Percentiles rank a stretch among this genome's conserved stretches.
These are phyloP conservation scores for Hypotaenidia philippensis DNA, from an alignment of 2,797 vertebrate genomes.

Conservation along the genomic window DNA sequence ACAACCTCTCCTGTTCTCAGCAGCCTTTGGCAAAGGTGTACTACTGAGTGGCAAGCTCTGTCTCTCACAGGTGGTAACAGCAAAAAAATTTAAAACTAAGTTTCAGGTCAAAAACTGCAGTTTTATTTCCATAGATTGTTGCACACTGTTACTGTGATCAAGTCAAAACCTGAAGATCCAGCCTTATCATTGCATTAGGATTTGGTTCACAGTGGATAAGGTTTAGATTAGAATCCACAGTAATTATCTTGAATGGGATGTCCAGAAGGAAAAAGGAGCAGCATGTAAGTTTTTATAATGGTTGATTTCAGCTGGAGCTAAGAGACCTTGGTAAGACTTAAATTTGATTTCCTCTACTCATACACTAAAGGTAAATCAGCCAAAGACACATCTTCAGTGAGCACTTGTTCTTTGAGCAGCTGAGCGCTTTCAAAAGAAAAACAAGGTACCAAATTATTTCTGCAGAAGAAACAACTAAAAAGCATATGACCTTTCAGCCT, in stretches of 20 bases:
- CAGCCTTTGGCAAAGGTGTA: not conserved
- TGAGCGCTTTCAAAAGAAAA: not conserved
- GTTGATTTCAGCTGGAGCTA: not conserved
- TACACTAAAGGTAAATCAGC: not conserved
- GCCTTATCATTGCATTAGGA: not conserved
- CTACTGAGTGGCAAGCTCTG: not conserved
- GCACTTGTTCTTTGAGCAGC: not conserved
- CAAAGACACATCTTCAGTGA: not conserved
- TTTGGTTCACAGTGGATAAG: not conserved
- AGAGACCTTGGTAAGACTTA: not conserved
- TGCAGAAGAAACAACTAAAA: not conserved
- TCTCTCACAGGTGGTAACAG: not conserved
- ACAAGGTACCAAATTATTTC: not conserved
- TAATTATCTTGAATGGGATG: not conserved
- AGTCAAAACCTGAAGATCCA: not conserved
- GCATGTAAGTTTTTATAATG: not conserved
- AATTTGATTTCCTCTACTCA: not conserved
- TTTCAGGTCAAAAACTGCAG: not conserved
- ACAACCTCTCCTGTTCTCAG: fast-evolving
- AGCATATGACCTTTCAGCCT: not conserved
- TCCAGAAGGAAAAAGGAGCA: not conserved
- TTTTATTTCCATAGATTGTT: not conserved
- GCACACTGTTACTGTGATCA: not conserved
- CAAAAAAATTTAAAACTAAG: not conserved
- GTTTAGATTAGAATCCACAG: not conserved